Evolutionary conservation across 2,797 vertebrate species (phyloP), one percentile per base, ranked within the genome.

Genomic region (Poecilia gillii): DNA sequence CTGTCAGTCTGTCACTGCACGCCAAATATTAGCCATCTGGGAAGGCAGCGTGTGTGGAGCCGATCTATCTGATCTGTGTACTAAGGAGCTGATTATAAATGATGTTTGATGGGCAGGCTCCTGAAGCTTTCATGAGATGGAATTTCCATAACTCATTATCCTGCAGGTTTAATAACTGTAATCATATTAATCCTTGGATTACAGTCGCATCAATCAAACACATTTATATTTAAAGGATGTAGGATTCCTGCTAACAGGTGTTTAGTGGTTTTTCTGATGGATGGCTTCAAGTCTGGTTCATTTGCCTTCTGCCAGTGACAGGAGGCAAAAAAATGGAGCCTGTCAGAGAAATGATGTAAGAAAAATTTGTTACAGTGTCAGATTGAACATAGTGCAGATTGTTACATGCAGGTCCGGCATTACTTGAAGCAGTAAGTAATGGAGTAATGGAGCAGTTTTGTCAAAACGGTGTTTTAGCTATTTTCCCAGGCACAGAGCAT

Each of bases 81-180:
- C 77, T 84, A 82, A 90, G 77, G 71, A 85, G 84, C 81, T 89
- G 90, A 93, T 92, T 87, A 90, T 87, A 81, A 91, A 87, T 83
- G 75, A 91, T 89, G 85, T 83, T 87, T 85, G 90, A 91, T 76
- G 83, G 87, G 76, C 82, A 76, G 68, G 43, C 57, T 45, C 79
- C 84, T 84, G 86, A 86, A 53, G 88, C 86, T 86, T 85, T 91
- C 82, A 82, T 53, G 75, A 89, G 85, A 87, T 72, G 84, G 79
- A 81, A 90, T 93, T 91, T 93, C 87, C 91, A 90, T 86, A 92
- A 90, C 85, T 93, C 89, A 91, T 94, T 91, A 91, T 89, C 79
- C 79, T 71, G 77, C 83, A 85, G 84, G 78, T 93, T 92, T 93
- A 93, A 92, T 93, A 91, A 90, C 88, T 86, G 72, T 93, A 91